Evolutionary conservation across 2,888 invertebrate species (phyloP).

Genomic region (Nomada ruficornis): DNA sequence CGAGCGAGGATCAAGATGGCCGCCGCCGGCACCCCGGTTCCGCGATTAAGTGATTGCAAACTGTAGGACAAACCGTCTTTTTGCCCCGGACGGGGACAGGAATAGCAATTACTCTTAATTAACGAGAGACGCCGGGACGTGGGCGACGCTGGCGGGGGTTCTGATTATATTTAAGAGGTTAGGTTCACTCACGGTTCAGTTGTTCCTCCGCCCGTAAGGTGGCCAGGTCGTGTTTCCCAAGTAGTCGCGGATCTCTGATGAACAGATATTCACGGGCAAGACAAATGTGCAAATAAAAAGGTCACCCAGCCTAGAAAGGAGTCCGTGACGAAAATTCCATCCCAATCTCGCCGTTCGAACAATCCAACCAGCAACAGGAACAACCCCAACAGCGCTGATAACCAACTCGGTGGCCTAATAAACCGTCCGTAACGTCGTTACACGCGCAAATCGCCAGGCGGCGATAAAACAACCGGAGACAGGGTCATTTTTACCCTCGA

Average conservation of each 20-base stretch:
- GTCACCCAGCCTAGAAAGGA: no score
- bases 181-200: background rate
- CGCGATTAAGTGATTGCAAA: constrained; percentile 72
- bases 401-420: background rate
- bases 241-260: no score
- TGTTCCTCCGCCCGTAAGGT: no score
- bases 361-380: background rate
- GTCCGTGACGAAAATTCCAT: no score
- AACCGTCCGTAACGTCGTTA: background rate
- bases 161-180: constrained; percentile 21
- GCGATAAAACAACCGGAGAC: constrained; percentile 17
- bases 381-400: background rate
- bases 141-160: background rate
- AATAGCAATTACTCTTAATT: constrained; percentile 68
- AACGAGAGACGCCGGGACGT: constrained; percentile 32
- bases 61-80: constrained; percentile 49
- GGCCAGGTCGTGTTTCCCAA: no score
- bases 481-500: constrained; percentile 30
- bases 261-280: no score
- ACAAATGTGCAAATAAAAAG: no score
- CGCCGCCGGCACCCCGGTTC: constrained; percentile 33
- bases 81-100: constrained; percentile 21
- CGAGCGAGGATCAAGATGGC: constrained; percentile 29
- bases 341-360: no score
- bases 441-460: background rate